Base-by-base conservation (phyloP, 2,113 vertebrate species). In the Oreochromis aureus region DNA sequence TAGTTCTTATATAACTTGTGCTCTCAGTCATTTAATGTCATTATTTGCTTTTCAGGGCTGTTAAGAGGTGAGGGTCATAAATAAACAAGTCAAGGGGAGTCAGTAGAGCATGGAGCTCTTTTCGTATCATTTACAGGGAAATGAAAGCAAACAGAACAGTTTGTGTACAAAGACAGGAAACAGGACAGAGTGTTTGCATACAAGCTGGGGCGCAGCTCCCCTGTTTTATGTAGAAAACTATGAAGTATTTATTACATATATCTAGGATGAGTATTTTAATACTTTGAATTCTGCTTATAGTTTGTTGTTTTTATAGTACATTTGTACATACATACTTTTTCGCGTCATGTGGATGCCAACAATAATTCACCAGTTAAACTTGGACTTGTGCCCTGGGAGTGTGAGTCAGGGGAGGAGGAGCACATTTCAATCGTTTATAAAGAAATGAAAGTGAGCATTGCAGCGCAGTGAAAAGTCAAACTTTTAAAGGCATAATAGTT, bases 401-500 rank as follows among this genome's bases (percentile, higher is more conserved):
- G 27, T 32, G 46, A 16, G 16, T n/a, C 76, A 44, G 24, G 3
- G 48, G 39, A 87, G 90, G 89, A 88, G 87, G 83, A 30, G 56
- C 78, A 6, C 5, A 10, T 39, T 15, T 86, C 0, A 9, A 5
- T 78, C 13, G 39, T 84, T 88, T 87, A 22, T 13, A 34, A 2
- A 32, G 59, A 90, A 92, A 44, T 66, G 84, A 93, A 93, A 94
- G 80, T 36, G 10, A 63, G 79, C 22, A 7, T 32, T 34, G 34
- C 10, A 7, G n/a, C 1, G 5, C n/a, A 61, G 24, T 30, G 19
- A 5, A 44, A 81, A 39, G 12, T 22, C 24, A 4, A 16, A 53
- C 46, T 1, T 34, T 78, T n/a, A 53, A 53, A n/a, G 1, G 0
- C 41, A 10, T 7, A 6, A 46, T 73, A 48, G 41, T 46, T 76